These are phyloP conservation scores for Odontophorus gujanensis DNA, from an alignment of 2,113 vertebrate genomes.

Conservation along the genomic window DNA sequence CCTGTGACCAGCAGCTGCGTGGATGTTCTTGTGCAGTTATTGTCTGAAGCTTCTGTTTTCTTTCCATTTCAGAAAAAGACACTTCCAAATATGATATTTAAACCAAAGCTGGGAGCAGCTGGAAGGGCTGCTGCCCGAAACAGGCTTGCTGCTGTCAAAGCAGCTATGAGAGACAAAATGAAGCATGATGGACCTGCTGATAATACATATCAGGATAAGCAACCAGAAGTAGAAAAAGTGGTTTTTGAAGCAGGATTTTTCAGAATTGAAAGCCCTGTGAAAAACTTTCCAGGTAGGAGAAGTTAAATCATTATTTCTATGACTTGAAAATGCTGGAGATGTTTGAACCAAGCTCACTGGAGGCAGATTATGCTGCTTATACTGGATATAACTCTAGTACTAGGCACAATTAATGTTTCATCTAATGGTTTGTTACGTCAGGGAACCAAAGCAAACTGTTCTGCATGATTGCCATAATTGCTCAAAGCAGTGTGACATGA, in stretches of 20 bases:
- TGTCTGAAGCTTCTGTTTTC: background rate
- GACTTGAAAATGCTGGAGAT: background rate
- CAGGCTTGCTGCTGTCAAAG: slow-evolving; percentile 88
- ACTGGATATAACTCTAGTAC: background rate
- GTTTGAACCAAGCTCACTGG: background rate
- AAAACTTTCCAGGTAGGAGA: slow-evolving; percentile 80
- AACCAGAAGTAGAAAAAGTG: slow-evolving; percentile 71
- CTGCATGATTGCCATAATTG: background rate
- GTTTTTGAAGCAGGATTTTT: slow-evolving; percentile 92
- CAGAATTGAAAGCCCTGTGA: slow-evolving; percentile 89
- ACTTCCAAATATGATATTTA: slow-evolving; percentile 29
- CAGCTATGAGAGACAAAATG: slow-evolving; percentile 83
- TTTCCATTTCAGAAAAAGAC: slow-evolving; percentile 81
- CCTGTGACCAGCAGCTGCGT: background rate
- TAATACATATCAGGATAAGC: background rate
- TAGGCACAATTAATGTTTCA: background rate
- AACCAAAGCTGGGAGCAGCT: slow-evolving; percentile 62
- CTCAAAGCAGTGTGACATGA: background rate
- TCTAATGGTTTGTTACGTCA: background rate
- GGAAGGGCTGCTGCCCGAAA: slow-evolving; percentile 81
- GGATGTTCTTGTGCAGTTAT: background rate
- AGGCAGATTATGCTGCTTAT: background rate
- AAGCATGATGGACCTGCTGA: background rate
- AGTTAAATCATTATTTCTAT: background rate
- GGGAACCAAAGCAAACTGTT: background rate